Evolutionary conservation across 1,140 invertebrate genomes (phyloP), one percentile per base, ranked within the genome.

Genomic region (Sycophaga agraensis): DNA sequence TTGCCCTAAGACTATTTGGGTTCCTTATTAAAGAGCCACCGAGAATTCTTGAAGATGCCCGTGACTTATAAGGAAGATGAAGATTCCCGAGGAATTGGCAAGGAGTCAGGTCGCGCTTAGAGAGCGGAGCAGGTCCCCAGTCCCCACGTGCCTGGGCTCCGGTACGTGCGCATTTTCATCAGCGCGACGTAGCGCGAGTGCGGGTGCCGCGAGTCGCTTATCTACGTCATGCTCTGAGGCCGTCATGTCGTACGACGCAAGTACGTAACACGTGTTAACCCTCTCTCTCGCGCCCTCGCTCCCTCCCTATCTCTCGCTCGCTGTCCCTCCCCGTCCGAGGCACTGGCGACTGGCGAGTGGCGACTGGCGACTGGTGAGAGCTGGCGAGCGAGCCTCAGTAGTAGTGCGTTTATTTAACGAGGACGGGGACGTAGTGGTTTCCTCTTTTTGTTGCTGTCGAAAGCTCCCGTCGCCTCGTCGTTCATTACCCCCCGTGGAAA

Each of bases 191-290:
- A n/a, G n/a, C n/a, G n/a, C n/a, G n/a, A n/a, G n/a, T n/a, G n/a
- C n/a, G n/a, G n/a, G n/a, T n/a, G n/a, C n/a, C 5, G 17, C 9
- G 17, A 62, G 59, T 62, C 12, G 17, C n/a, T n/a, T 22, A 45
- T 62, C 59, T 62, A 53, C 24, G 19, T 34, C 31, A 43, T 55
- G 14, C 14, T 55, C 40, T 22, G 37, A n/a, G 28, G 55, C 39
- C 53, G 50, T 16, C 35, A 35, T 42, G 42, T 54, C 22, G 17
- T 55, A 55, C 22, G 51, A 40, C 40, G 34, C 11, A 31, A 31
- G 28, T 49, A 73, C 69, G 73, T 75, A 75, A 74, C 73, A 75
- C 74, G 73, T 76, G 74, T 76, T 75, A 60, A 58, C 68, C 48
- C 58, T 31, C 57, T 60, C 53, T 39, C 48, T 63, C 43, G 28